Evolutionary conservation across 2,113 vertebrate genomes (phyloP), one percentile per base, ranked within the genome.

Genomic region (Falcunculus frontatus): DNA sequence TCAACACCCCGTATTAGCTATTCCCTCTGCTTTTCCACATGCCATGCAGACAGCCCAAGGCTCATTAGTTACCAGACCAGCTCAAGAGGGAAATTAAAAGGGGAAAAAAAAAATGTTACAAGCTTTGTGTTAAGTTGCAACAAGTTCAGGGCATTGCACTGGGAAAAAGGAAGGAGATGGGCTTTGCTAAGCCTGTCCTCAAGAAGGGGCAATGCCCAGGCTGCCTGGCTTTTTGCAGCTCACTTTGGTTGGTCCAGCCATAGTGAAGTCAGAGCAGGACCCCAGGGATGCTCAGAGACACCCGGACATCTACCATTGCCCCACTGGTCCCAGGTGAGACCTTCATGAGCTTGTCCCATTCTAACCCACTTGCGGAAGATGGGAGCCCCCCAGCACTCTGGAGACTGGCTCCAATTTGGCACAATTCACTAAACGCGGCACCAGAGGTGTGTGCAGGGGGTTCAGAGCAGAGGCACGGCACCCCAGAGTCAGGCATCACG

Each of bases 401-500:
- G 26, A 23, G 19, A 35, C 10, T 3, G 1, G 53, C 33, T 76
- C 49, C 0, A 0, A 41, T 3, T 10, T 0, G 0, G 32, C 59
- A 41, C 86, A 32, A 19, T 12, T n/a, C 1, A 0, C 25, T 16
- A 19, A 35, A 49, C 0, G 0, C 7, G 29, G 47, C 68, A n/a
- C 17, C 46, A 22, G 60, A 41, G 78, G 29, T 0, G 13, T 4
- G 47, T 6, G 20, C 47, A n/a, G 41, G 11, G 18, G 4, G 6
- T 0, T 60, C 3, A 1, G 77, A 60, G 44, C 39, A 59, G 30
- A n/a, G 18, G 30, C 13, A 49, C 2, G 1, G 46, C 77, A 32
- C 6, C 27, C 15, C 9, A 1, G n/a, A 6, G 19, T 10, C 4
- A 11, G 39, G 49, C 69, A 82, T 14, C 18, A 1, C 3, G 3